phyloP scores from a whole-genome alignment of 1,140 invertebrate genomes.

The Choristoneura fumiferana region DNA sequence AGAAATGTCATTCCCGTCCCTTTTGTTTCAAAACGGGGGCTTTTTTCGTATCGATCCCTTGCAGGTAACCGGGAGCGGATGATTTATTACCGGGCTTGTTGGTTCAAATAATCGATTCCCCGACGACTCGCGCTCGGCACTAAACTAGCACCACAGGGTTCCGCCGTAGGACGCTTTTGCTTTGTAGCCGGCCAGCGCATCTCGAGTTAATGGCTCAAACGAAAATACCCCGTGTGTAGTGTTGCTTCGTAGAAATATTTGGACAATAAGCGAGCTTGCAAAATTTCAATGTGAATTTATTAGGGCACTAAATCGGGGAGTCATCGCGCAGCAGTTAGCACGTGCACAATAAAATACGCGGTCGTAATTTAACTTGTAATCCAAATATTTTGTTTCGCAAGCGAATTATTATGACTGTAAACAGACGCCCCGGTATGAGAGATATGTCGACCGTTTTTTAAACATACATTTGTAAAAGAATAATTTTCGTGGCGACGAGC shows the following conservation, averaged over 20 bases:
- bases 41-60: conserved; percentile 66
- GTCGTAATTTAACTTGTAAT: conserved; percentile 23
- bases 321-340: conserved; percentile 13
- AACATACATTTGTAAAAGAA: conserved; percentile 1
- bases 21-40: conserved; percentile 55
- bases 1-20: conserved; percentile 59
- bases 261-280: conserved; percentile 47
- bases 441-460: conserved; percentile 1
- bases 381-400: conserved; percentile 6
- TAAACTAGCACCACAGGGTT: conserved; percentile 21
- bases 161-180: no score
- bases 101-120: conserved; percentile 70
- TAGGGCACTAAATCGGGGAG: conserved; percentile 36
- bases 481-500: no score
- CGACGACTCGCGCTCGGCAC: conserved; percentile 27
- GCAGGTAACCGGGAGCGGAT: conserved; percentile 68
- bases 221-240: conserved; percentile 49
- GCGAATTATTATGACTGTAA: conserved; percentile 17
- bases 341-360: conserved; percentile 20
- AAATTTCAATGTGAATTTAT: conserved; percentile 51
- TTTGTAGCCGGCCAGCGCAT: conserved; percentile 26
- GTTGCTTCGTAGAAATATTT: conserved; percentile 50
- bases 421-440: conserved; percentile 9
- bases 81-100: conserved; percentile 69
- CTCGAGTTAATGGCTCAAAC: conserved; percentile 54